Evolutionary conservation across 2,113 vertebrate genomes (phyloP).

Genomic region (Cyprinodon variegatus): DNA sequence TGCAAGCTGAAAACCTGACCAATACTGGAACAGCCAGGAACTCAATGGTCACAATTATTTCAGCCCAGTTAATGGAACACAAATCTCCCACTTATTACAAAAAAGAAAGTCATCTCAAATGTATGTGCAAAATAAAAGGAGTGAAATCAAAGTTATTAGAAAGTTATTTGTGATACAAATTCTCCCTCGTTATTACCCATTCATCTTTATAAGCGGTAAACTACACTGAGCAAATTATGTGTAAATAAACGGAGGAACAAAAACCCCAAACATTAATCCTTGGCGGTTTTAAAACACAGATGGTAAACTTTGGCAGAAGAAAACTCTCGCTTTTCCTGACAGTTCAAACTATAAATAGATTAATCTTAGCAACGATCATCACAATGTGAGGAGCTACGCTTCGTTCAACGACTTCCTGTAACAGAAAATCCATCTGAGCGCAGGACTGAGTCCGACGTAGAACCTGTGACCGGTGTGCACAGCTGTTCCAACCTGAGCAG

Average conservation of each 20-base stretch:
- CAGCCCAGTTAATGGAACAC: slow-evolving; percentile 12
- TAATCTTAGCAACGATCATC: slow-evolving; percentile 39
- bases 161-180: slow-evolving; percentile 29
- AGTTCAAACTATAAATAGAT: slow-evolving; percentile 51
- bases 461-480: slow-evolving; percentile 34
- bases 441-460: slow-evolving; percentile 27
- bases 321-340: slow-evolving; percentile 32
- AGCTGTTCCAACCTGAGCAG: slow-evolving; percentile 40
- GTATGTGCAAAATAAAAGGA: slow-evolving; percentile 27
- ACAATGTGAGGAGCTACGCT: slow-evolving; percentile 22
- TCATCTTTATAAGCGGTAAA: slow-evolving; percentile 42
- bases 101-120: slow-evolving; percentile 39
- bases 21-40: slow-evolving; percentile 48
- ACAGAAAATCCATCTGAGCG: slow-evolving; percentile 50
- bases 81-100: slow-evolving; percentile 27
- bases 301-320: slow-evolving; percentile 64
- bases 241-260: slow-evolving; percentile 47
- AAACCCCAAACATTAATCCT: slow-evolving; percentile 51
- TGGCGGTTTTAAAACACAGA: slow-evolving; percentile 49
- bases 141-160: slow-evolving; percentile 35
- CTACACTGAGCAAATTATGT: slow-evolving; percentile 60
- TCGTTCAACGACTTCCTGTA: slow-evolving; percentile 40
- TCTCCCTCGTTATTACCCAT: slow-evolving; percentile 3
- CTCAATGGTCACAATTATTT: slow-evolving; percentile 15
- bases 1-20: slow-evolving; percentile 44